Evolutionary conservation across 2,888 invertebrate species (phyloP).

Genomic region (Eupithecia pulchellata): DNA sequence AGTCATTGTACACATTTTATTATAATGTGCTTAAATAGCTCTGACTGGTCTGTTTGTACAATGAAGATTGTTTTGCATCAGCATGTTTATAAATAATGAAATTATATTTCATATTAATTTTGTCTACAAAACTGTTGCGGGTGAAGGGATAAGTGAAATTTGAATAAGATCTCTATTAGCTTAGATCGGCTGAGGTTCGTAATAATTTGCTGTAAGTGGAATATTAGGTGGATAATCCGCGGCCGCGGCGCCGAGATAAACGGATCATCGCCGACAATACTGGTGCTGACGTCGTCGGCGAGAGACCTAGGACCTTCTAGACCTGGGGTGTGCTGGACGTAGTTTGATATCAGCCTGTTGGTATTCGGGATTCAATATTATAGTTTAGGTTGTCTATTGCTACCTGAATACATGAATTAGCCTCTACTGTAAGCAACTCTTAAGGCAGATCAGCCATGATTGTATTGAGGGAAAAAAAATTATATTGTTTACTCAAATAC

Average conservation of each 20-base stretch:
- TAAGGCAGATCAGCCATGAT: no score
- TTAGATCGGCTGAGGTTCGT: constrained; percentile 21
- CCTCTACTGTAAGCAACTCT: no score
- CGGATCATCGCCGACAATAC: constrained; percentile 54
- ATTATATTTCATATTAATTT: background rate
- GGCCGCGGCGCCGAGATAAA: constrained; percentile 52
- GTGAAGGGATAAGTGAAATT: background rate
- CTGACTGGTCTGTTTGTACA: no score
- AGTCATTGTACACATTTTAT: no score
- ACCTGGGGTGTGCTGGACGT: background rate
- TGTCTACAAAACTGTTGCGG: background rate
- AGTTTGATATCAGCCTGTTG: background rate
- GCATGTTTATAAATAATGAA: no score
- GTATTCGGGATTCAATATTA: no score
- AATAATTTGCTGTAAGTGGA: constrained; percentile 37
- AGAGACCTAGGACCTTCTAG: constrained; percentile 8
- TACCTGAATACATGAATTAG: no score
- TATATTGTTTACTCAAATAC: background rate
- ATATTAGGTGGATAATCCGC: constrained; percentile 41
- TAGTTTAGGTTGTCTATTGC: no score
- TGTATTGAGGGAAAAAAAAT: no score
- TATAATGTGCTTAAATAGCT: no score
- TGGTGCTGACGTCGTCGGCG: constrained; percentile 20
- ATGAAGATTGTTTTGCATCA: no score
- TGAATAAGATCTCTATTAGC: constrained; percentile 17